These are phyloP conservation scores for Archocentrus centrarchus DNA, from an alignment of 2,113 vertebrate species.

Conservation along the genomic window DNA sequence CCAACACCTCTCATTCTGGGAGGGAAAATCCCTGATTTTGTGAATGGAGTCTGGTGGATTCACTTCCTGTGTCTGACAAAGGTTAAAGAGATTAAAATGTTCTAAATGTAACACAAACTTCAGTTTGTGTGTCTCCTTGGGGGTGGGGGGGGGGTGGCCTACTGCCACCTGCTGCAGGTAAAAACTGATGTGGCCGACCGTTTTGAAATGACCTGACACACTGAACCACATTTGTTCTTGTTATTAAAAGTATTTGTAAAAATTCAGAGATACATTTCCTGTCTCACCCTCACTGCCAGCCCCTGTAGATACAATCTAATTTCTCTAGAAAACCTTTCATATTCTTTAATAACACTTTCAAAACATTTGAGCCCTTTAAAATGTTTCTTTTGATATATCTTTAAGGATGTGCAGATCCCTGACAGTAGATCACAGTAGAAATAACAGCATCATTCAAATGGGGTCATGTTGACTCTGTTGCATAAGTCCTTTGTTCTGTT, in stretches of 20 bases:
- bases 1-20: not conserved
- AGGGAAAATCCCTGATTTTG: not conserved
- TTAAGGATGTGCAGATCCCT: not conserved
- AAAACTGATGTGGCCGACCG: not conserved
- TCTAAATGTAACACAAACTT: not conserved
- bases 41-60: not conserved
- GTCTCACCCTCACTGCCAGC: not conserved
- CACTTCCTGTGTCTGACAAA: not conserved
- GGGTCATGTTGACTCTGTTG: not conserved
- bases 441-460: not conserved
- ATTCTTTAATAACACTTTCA: not conserved
- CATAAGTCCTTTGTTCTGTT: conserved; percentile 12
- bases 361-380: not conserved
- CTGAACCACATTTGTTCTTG: too few relatives aligned
- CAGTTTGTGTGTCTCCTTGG: not conserved
- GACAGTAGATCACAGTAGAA: not conserved
- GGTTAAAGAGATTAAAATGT: too few relatives aligned
- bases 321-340: not conserved
- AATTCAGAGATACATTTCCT: not conserved
- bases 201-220: too few relatives aligned
- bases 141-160: too few relatives aligned
- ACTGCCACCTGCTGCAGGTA: not conserved
- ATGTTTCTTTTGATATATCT: not conserved
- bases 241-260: too few relatives aligned
- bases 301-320: too few relatives aligned